phyloP scores from a whole-genome alignment of 2,888 invertebrate genomes.

The Alitta virens region DNA sequence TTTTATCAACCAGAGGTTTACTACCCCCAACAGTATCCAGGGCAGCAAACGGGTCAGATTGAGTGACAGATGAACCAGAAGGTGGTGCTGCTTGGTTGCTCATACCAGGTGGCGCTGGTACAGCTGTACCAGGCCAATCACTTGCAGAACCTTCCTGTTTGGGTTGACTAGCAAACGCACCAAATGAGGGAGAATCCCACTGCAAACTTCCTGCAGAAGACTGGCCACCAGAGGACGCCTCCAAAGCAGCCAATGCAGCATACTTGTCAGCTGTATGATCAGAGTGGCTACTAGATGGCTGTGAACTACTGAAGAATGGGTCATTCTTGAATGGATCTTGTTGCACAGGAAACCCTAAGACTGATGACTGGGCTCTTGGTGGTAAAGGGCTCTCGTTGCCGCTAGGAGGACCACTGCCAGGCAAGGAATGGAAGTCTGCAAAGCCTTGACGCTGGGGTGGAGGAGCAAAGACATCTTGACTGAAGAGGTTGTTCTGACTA shows the following conservation, averaged over 20 bases:
- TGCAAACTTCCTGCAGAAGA: not conserved
- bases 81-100: not conserved
- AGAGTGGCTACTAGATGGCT: not conserved
- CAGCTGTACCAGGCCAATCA: not conserved
- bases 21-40: not conserved
- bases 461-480: no score
- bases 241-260: not conserved
- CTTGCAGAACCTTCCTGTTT: not conserved
- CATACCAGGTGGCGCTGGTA: not conserved
- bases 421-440: no score
- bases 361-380: not conserved
- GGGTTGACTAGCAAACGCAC: not conserved
- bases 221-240: not conserved
- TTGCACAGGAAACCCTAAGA: slow-evolving; percentile 8
- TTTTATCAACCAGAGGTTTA: not conserved
- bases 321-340: slow-evolving; percentile 14
- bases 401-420: not conserved
- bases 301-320: slow-evolving; percentile 7
- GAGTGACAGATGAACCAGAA: not conserved
- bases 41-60: not conserved
- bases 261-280: not conserved
- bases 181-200: not conserved
- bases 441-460: no score
- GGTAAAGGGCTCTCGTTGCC: not conserved
- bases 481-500: no score